Conservation (phyloP, 1,140 invertebrate genomes). For the Orchesella cincta region DNA sequence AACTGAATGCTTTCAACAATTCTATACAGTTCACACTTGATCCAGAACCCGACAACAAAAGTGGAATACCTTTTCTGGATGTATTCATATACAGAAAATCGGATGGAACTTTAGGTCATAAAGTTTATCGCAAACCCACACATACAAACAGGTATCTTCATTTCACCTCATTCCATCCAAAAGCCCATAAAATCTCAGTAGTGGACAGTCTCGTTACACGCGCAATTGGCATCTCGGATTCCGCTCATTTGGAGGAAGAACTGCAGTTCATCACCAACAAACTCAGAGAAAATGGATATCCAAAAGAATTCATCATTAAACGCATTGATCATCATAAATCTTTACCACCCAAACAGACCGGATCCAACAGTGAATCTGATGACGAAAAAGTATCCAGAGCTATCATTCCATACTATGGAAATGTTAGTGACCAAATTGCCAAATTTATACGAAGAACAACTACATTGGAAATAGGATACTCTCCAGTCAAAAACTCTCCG, state of each 20-base stretch:
- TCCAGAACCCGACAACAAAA: constrained; percentile 34
- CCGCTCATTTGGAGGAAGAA: constrained; percentile 30
- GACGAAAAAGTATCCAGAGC: no score
- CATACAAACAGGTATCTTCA: constrained; percentile 33
- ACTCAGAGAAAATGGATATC: no score
- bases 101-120: constrained; percentile 28
- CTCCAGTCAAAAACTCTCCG: no score
- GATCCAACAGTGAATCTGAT: no score
- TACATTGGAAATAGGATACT: no score
- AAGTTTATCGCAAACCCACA: constrained; percentile 32
- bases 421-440: no score
- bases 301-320: no score
- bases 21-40: constrained; percentile 32
- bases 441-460: no score
- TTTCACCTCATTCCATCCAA: constrained; percentile 25
- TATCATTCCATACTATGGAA: no score
- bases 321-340: no score
- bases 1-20: not conserved
- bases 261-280: not conserved
- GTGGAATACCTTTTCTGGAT: constrained; percentile 45
- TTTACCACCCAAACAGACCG: no score
- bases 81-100: constrained; percentile 19
- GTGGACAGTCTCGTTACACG: constrained; percentile 16
- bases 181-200: constrained; percentile 29
- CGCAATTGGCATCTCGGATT: constrained; percentile 29